Evolutionary conservation across 2,797 vertebrate genomes (phyloP).

Genomic region (Gambusia yucatana): DNA sequence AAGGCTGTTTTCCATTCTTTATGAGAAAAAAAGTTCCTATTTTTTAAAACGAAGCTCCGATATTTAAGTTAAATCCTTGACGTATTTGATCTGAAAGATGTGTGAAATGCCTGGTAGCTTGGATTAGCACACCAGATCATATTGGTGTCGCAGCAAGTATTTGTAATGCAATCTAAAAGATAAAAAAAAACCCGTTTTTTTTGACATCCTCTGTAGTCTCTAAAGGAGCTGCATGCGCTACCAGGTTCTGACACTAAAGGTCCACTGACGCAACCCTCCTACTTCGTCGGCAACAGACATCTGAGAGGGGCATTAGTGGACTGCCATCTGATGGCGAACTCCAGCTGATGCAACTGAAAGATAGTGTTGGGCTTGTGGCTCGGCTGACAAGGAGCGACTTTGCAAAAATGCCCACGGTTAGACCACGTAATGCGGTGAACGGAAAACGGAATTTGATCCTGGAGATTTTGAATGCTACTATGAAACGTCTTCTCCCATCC

Average conservation of each 20-base stretch:
- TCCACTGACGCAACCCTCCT: constrained; percentile 67
- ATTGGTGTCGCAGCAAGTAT: constrained; percentile 60
- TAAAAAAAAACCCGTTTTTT: constrained; percentile 7
- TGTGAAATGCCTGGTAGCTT: constrained; percentile 55
- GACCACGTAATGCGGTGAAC: constrained; percentile 40
- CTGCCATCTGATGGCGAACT: constrained; percentile 80
- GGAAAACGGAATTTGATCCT: constrained; percentile 26
- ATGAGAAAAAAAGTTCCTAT: constrained; percentile 30
- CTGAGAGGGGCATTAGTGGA: constrained; percentile 70
- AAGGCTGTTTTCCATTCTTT: constrained; percentile 54
- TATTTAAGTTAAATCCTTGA: constrained; percentile 44
- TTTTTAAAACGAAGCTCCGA: constrained; percentile 45
- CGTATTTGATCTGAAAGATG: constrained; percentile 65
- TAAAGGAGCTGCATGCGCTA: constrained; percentile 18
- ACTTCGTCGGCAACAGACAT: constrained; percentile 64
- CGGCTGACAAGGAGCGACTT: constrained; percentile 25
- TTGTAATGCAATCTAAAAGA: constrained; percentile 66
- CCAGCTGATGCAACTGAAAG: constrained; percentile 68
- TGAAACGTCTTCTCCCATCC: constrained; percentile 13
- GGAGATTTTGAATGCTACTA: constrained; percentile 13
- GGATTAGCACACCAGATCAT: constrained; percentile 64
- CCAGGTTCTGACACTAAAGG: constrained; percentile 53
- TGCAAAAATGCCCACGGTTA: constrained; percentile 44
- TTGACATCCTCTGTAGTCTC: constrained; percentile 54
- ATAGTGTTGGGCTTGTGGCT: constrained; percentile 22